A percentile compares a stretch with the other conserved stretches of the same genome.
phyloP scores from a whole-genome alignment of 2,888 invertebrate genomes.

The Hyles lineata region DNA sequence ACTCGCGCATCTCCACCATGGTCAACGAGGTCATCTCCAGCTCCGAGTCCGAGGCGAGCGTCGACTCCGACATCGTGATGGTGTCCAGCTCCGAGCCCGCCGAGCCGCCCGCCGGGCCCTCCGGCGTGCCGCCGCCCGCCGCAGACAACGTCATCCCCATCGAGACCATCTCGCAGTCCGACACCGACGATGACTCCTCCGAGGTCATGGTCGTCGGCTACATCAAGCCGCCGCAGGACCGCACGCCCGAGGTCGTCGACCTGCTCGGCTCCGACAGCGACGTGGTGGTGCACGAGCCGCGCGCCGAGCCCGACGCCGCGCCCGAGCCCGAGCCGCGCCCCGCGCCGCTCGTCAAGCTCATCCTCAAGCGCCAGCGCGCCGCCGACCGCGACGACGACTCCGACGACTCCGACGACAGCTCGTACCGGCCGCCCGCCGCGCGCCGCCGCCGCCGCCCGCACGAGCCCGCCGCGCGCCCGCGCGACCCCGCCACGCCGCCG shows the following conservation, averaged over 20 bases:
- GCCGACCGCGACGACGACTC: constrained; percentile 39
- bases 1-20: constrained; percentile 81
- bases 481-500: constrained; percentile 38
- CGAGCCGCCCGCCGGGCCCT: constrained; percentile 43
- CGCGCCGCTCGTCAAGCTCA: constrained; percentile 56
- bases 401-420: constrained; percentile 59
- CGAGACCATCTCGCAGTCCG: constrained; percentile 78
- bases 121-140: constrained; percentile 44
- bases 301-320: constrained; percentile 45
- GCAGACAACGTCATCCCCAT: constrained; percentile 69
- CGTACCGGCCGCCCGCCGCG: constrained; percentile 48
- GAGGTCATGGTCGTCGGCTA: constrained; percentile 87
- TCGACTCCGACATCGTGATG: constrained; percentile 70
- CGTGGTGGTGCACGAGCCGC: constrained; percentile 69
- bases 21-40: constrained; percentile 83
- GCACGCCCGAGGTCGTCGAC: constrained; percentile 88
- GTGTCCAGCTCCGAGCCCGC: constrained; percentile 65
- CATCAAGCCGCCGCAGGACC: constrained; percentile 87
- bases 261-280: constrained; percentile 85
- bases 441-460: constrained; percentile 43
- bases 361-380: constrained; percentile 54
- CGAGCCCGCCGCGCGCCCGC: constrained; percentile 37
- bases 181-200: constrained; percentile 78
- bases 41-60: constrained; percentile 67
- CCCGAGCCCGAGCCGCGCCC: constrained; percentile 42